Base-by-base conservation (phyloP, 2,113 vertebrate genomes). In the Oostethus manadensis region DNA sequence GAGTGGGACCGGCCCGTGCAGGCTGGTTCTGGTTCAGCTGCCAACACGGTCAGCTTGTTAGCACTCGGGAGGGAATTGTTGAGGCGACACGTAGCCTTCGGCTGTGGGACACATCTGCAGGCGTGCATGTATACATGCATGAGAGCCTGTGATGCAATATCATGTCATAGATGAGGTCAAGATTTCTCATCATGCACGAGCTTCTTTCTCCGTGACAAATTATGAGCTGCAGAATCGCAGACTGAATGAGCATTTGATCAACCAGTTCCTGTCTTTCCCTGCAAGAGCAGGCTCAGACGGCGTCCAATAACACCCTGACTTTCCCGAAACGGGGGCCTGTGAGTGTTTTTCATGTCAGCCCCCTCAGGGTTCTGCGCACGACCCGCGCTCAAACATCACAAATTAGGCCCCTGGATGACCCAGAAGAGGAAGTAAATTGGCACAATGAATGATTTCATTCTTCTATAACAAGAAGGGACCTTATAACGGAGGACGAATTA, bases 371-470 rank as follows among this genome's bases (percentile, higher is more conserved):
- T 76, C 58, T 68, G 58, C 65, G 68, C 43, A 26, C 69, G 40
- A 64, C 26, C 71, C 33, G 60, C 60, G 71, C 77, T 67, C 68
- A 78, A 81, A 85, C 64, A 82, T 81, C 78, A 75, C 73, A 84
- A 86, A 84, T 84, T 69, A 82, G 84, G 77, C 76, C 84, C 78
- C 82, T 71, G 73, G 79, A 82, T 86, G 84, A 81, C 77, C 84
- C 51, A 63, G 48, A 64, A 68, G 73, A 33, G 29, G 29, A 82
- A 70, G 61, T 81, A 81, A 87, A 86, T 85, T 86, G 82, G 86
- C 80, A 79, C 72, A 60, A 79, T 84, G 72, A 86, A 77, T 84
- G 81, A 84, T 84, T 79, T 71, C 71, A 71, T 78, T 42, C 71
- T 71, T 79, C 66, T 42, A 64, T 77, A 84, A 84, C 64, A 38